These are phyloP conservation scores for Drosophila rellima DNA, from an alignment of 2,888 invertebrate species.

Conservation along the genomic window DNA sequence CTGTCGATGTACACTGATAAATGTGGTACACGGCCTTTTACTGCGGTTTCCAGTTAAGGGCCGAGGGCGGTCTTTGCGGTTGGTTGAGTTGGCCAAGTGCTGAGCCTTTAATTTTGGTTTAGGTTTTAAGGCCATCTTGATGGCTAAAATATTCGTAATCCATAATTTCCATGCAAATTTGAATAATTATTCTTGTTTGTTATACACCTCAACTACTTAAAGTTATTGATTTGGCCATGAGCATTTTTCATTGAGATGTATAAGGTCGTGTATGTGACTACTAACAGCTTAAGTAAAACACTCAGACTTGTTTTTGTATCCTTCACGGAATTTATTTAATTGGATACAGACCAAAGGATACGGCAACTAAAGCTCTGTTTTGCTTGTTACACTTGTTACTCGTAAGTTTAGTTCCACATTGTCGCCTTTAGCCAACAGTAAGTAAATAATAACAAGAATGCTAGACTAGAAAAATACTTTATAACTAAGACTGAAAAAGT, in stretches of 20 bases:
- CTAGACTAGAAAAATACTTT: background rate
- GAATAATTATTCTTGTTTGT: background rate
- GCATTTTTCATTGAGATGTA: background rate
- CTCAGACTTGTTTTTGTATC: conserved; percentile 3
- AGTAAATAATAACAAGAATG: background rate
- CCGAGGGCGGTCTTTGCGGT: conserved; percentile 28
- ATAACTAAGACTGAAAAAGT: background rate
- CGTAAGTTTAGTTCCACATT: conserved; percentile 13
- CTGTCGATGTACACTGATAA: conserved; percentile 79
- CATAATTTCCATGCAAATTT: conserved; percentile 2
- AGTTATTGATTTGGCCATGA: background rate
- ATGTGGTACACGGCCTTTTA: conserved; percentile 49
- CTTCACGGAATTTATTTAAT: conserved; percentile 10
- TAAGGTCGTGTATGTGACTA: background rate
- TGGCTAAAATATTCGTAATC: conserved; percentile 4
- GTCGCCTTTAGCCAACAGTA: background rate
- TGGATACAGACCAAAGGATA: conserved; percentile 6
- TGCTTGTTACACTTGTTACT: conserved; percentile 12
- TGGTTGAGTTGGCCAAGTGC: conserved; percentile 2
- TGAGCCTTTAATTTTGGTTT: conserved; percentile 44
- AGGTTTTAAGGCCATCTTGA: conserved; percentile 37
- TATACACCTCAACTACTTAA: background rate
- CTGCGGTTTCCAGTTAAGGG: conserved; percentile 13
- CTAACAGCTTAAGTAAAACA: background rate
- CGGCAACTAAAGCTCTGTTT: background rate